These are phyloP conservation scores for Drosophila kokeensis DNA, from an alignment of 2,888 invertebrate species.

Conservation along the genomic window DNA sequence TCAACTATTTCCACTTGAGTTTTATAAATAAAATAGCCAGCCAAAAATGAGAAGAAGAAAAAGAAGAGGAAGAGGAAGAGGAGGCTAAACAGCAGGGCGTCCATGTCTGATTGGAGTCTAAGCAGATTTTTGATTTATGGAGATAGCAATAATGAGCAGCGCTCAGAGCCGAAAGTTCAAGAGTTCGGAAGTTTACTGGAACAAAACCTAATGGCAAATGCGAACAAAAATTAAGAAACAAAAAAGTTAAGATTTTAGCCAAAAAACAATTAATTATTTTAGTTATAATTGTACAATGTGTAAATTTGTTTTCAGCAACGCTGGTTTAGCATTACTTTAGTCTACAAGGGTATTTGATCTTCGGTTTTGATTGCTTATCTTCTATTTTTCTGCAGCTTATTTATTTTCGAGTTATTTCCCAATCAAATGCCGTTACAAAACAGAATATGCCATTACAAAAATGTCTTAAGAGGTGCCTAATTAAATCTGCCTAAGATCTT, in stretches of 20 bases:
- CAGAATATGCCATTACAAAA: background rate
- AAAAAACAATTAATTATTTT: background rate
- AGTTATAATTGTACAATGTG: background rate
- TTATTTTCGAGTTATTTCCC: background rate
- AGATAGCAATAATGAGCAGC: constrained; percentile 11
- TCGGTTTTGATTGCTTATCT: background rate
- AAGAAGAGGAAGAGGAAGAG: background rate
- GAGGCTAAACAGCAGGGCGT: constrained; percentile 45
- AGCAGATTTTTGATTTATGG: constrained; percentile 48
- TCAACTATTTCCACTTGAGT: constrained; percentile 64
- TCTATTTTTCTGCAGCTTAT: background rate
- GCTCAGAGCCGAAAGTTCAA: constrained; percentile 42
- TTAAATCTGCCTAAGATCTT: constrained; percentile 8
- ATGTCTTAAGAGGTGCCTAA: background rate
- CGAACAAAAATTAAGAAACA: background rate
- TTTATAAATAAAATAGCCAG: constrained; percentile 55
- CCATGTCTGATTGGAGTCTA: constrained; percentile 25
- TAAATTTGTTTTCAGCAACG: background rate
- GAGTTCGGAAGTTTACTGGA: constrained; percentile 57
- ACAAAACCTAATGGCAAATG: constrained; percentile 29
- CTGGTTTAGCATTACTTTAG: background rate
- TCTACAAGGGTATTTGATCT: background rate
- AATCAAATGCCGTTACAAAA: background rate
- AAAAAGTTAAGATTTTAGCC: background rate
- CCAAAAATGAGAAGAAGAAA: constrained; percentile 7